These are phyloP conservation scores for Cydia splendana DNA, from an alignment of 1,140 invertebrate genomes.

Conservation along the genomic window DNA sequence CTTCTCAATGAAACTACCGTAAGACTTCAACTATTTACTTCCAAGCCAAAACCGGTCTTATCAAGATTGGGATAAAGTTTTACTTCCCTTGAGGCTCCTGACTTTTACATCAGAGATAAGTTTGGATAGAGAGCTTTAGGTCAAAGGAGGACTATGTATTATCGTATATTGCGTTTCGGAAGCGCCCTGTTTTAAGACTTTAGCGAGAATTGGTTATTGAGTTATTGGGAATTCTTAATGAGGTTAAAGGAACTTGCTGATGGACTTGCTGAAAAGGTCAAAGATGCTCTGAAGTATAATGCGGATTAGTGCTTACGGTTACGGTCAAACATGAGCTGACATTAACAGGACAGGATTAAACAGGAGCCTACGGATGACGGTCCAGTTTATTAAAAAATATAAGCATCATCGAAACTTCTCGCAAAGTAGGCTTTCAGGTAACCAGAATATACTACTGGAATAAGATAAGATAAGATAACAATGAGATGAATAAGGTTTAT, in stretches of 20 bases:
- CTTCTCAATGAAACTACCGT: conserved; percentile 42
- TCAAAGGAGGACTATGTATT: conserved; percentile 58
- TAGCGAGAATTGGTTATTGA: conserved; percentile 49
- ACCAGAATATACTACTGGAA: too few species aligned
- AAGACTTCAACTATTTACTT: conserved; percentile 38
- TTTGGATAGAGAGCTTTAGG: conserved; percentile 67
- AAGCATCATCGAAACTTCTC: too few species aligned
- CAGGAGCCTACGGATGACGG: too few species aligned
- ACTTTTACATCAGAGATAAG: conserved; percentile 64
- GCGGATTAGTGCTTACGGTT: neutral
- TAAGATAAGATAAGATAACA: too few species aligned
- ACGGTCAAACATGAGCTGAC: too few species aligned
- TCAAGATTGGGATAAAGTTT: conserved; percentile 30
- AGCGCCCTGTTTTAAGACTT: conserved; percentile 47
- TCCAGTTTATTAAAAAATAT: too few species aligned
- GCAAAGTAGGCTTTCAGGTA: too few species aligned
- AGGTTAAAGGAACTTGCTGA: conserved; percentile 23
- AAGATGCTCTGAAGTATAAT: conserved; percentile 6
- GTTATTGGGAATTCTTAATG: conserved; percentile 35
- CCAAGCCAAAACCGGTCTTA: conserved; percentile 40
- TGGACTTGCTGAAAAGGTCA: conserved; percentile 4
- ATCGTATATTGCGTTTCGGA: conserved; percentile 55
- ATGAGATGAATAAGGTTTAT: too few species aligned
- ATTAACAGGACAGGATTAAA: too few species aligned
- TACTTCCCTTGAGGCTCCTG: conserved; percentile 38